Conservation (phyloP, 1,140 invertebrate genomes). For the Achatina immaculata region DNA sequence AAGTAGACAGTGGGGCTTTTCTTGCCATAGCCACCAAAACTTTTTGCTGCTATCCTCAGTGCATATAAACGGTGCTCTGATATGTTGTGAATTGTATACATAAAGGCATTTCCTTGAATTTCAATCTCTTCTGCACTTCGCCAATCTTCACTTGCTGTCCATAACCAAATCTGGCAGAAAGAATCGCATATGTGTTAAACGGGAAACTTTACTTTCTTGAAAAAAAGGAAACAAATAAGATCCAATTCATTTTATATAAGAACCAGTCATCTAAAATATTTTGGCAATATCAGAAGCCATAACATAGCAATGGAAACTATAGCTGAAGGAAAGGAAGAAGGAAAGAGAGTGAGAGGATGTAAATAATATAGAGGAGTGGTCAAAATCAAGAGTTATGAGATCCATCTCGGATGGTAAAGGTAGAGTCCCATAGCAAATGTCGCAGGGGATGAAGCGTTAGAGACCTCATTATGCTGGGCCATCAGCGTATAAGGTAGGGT, state of each 20-base stretch:
- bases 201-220: too few relatives aligned
- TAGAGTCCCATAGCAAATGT: too few relatives aligned
- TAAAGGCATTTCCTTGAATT: conserved; percentile 19
- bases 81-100: conserved; percentile 43
- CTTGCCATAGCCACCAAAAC: conserved; percentile 51
- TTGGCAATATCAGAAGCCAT: neutral
- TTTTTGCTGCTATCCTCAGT: conserved; percentile 45
- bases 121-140: conserved; percentile 34
- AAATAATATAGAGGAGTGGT: neutral
- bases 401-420: too few relatives aligned
- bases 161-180: conserved; percentile 49
- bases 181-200: neutral
- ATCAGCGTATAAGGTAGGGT: too few relatives aligned
- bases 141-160: conserved; percentile 53
- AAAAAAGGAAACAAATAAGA: too few relatives aligned
- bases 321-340: neutral
- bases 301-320: neutral
- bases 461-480: too few relatives aligned
- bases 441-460: too few relatives aligned
- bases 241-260: too few relatives aligned
- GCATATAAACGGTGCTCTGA: conserved; percentile 50
- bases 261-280: neutral
- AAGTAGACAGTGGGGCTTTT: conserved; percentile 54
- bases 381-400: too few relatives aligned
- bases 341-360: neutral